A percentile compares a stretch with the other conserved stretches of the same genome.
Evolutionary conservation across 2,797 vertebrate genomes (phyloP).

Genomic region (Myiotriccus ornatus): DNA sequence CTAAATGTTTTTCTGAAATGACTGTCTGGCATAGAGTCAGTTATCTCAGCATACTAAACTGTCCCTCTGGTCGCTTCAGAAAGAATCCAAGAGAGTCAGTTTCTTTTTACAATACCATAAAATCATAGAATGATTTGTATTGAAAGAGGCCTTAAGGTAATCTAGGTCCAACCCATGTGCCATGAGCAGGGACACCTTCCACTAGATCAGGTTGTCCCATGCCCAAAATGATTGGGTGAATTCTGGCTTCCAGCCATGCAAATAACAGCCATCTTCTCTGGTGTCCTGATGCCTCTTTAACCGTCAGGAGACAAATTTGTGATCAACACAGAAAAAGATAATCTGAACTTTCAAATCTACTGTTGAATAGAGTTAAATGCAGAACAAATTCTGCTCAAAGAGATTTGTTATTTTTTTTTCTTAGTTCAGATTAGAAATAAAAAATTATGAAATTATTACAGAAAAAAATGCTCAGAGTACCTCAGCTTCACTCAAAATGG

Average conservation of each 20-base stretch:
- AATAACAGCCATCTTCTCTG: not conserved
- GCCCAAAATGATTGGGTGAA: not conserved
- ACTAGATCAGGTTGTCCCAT: too few relatives aligned
- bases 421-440: not conserved
- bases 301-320: not conserved
- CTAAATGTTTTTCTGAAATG: not conserved
- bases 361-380: not conserved
- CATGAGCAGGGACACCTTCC: not conserved
- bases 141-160: not conserved
- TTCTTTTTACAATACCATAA: not conserved
- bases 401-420: not conserved
- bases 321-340: not conserved
- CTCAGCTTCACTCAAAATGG: not conserved
- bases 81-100: not conserved
- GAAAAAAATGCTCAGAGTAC: not conserved
- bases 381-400: not conserved
- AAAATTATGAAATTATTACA: not conserved
- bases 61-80: not conserved
- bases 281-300: not conserved
- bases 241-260: not conserved
- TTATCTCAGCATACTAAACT: not conserved
- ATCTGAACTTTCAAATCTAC: not conserved
- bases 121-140: not conserved
- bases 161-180: fast-evolving
- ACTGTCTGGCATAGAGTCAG: not conserved